Evolutionary conservation across 1,140 invertebrate species (phyloP), one percentile per base, ranked within the genome.

Genomic region (Caenorhabditis tropicalis): DNA sequence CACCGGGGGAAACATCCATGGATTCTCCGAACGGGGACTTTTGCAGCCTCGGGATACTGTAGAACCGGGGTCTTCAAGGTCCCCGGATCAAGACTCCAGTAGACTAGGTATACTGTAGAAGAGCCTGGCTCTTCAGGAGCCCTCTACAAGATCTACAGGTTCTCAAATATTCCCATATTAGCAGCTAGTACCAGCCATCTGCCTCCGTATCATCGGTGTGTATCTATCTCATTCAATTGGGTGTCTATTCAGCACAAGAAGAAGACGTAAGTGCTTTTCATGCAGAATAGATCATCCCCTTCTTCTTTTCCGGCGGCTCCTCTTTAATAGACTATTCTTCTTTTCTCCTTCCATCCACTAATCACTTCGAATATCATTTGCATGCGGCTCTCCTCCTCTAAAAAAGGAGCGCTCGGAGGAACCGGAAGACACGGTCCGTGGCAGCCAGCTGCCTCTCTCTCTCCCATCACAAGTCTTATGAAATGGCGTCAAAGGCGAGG

Each of bases 331-430:
- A 74, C 65, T 65, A 21, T 29, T 27, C 58, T 36, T n/a, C 43
- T 46, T 16, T 4, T 46, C n/a, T n/a, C n/a, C n/a, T n/a, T n/a
- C n/a, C n/a, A n/a, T 51, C n/a, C 53, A 74, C 36, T 74, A 74
- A 74, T 74, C 65, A 74, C 65, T 74, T 74, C 65, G 65, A 74
- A 74, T 74, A 74, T 74, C 65, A 74, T 74, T 74, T 74, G 65
- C 65, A 74, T 74, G 29, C 29, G 33, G 29, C 33, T 36, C 24
- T 43, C 65, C n/a, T 36, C 2, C 4, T 51, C n/a, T 19, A 43
- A 74, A 74, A 74, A 74, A 74, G 36, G 31, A 36, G 24, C 58
- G 58, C n/a, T n/a, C n/a, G 4, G 33, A 33, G 5, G 9, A 27
- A 43, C 65, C 65, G 65, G 65, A 74, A 74, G 65, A 43, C 31